These are phyloP conservation scores for Drosophila neutralis DNA, from an alignment of 2,888 invertebrate genomes.

Conservation along the genomic window DNA sequence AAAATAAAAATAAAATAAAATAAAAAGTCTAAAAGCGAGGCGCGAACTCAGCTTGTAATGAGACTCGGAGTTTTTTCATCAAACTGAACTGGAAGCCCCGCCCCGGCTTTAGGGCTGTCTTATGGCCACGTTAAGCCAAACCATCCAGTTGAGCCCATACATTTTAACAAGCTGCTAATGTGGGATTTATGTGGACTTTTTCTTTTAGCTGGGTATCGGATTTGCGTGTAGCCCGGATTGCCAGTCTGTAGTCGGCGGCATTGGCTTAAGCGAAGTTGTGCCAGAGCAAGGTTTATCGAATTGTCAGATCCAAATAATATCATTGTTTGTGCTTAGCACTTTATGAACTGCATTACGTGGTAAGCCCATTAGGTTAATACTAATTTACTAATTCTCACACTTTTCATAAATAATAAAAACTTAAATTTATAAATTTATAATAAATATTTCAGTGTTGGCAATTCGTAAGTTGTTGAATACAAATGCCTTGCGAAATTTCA, in stretches of 20 bases:
- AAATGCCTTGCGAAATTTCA: too few species aligned
- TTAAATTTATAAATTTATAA: neutral
- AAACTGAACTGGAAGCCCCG: conserved; percentile 5
- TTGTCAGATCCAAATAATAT: neutral
- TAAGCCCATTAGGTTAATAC: neutral
- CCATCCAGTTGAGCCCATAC: conserved; percentile 54
- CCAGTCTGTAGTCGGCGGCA: conserved; percentile 21
- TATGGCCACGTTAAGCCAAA: conserved; percentile 21
- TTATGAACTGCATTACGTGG: conserved; percentile 6
- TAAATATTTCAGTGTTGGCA: neutral
- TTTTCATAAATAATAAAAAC: neutral
- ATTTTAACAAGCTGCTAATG: conserved; percentile 76
- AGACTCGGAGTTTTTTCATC: conserved; percentile 30
- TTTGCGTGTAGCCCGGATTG: conserved; percentile 33
- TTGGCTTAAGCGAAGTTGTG: conserved; percentile 18
- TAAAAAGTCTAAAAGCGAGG: conserved; percentile 22
- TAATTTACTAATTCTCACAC: neutral
- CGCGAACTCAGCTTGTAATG: conserved; percentile 59
- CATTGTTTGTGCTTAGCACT: conserved; percentile 21
- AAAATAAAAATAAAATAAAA: neutral
- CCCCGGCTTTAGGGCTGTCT: conserved; percentile 41
- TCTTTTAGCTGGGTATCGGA: conserved; percentile 24
- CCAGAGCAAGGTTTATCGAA: conserved; percentile 3
- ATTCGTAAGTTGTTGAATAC: neutral
- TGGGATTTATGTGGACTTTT: conserved; percentile 43